phyloP scores from a whole-genome alignment of 2,113 vertebrate species.

The Carassius carassius region DNA sequence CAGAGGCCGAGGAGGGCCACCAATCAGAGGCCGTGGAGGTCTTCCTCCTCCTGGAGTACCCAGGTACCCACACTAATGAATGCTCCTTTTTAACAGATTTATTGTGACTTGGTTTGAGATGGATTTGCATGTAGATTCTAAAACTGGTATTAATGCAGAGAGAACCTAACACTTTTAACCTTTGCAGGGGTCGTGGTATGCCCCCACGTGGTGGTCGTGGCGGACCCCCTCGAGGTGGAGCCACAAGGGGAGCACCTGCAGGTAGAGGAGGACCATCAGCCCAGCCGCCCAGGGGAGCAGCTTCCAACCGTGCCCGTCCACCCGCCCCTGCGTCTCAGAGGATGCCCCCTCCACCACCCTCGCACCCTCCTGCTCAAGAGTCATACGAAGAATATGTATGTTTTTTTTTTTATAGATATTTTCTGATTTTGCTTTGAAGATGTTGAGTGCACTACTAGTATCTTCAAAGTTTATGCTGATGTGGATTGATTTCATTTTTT shows the following conservation, averaged over 20 bases:
- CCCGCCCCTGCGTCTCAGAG: conserved; percentile 83
- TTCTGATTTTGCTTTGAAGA: neutral
- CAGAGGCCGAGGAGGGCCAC: conserved; percentile 84
- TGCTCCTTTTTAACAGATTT: neutral
- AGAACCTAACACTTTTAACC: neutral
- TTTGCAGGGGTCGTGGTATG: conserved; percentile 85
- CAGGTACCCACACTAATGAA: conserved; percentile 74
- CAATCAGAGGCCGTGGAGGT: conserved; percentile 85
- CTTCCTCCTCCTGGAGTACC: conserved; percentile 84
- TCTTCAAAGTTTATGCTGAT: neutral
- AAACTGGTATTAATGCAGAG: too few species aligned
- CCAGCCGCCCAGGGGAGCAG: conserved; percentile 79
- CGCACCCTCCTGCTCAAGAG: conserved; percentile 79
- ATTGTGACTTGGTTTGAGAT: neutral
- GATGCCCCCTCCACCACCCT: conserved; percentile 84
- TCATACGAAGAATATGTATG: conserved; percentile 93
- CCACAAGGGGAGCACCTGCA: conserved; percentile 81
- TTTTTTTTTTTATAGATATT: neutral
- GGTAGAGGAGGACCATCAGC: conserved; percentile 84
- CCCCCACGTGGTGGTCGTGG: conserved; percentile 86
- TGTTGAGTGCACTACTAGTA: neutral
- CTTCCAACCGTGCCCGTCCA: conserved; percentile 79
- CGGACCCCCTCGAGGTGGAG: conserved; percentile 83
- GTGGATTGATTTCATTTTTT: conserved; percentile 11
- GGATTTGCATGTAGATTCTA: too few species aligned